Base-by-base conservation (phyloP, 37 sponge, comb jelly and placozoan species). In the Beroe forskalii region DNA sequence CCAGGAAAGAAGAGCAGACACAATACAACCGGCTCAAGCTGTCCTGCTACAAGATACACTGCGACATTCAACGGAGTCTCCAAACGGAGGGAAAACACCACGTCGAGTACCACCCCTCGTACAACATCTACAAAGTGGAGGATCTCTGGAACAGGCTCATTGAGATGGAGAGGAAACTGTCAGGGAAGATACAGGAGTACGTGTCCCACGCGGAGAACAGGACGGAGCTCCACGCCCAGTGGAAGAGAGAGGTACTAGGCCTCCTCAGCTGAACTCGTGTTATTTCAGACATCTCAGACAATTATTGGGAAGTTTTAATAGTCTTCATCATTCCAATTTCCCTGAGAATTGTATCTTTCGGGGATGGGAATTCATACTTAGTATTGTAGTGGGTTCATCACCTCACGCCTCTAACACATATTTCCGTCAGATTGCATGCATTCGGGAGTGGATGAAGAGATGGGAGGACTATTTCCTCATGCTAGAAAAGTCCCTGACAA, bases 61-160 rank as follows among this genome's bases (percentile, higher is more conserved):
- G 72, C 17, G 72, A 69, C 36, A 32, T 69, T 36, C 72, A 36
- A 37, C 72, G 72, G 4, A 32, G 32, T 32, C 37, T 33, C 17
- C 35, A 69, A 31, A 17, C 3, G 27, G 19, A 32, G 35, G 39
- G 72, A 2, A 69, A 69, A 27, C 17, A 69, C 4, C 33, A 69
- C 19, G 1, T 35, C 1, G 20, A 4, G 19, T 35, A 36, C 20
- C 33, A 69, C 19, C 72, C 72, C 27, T 14, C 38, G 12, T 69
- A 69, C 38, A 69, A 69, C 72, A 35, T 69, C 38, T 35, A 69
- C 72, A 69, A 69, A 36, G 72, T 69, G 17, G 72, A 69, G 19
- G 72, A 69, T 32, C 72, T 36, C 1, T 69, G 72, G 72, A 69
- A 69, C 72, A 32, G 32, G 39, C 27, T 69, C 37, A 32, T 69